Base-by-base conservation (phyloP, 2,888 invertebrate genomes). In the Latrodectus hesperus region DNA sequence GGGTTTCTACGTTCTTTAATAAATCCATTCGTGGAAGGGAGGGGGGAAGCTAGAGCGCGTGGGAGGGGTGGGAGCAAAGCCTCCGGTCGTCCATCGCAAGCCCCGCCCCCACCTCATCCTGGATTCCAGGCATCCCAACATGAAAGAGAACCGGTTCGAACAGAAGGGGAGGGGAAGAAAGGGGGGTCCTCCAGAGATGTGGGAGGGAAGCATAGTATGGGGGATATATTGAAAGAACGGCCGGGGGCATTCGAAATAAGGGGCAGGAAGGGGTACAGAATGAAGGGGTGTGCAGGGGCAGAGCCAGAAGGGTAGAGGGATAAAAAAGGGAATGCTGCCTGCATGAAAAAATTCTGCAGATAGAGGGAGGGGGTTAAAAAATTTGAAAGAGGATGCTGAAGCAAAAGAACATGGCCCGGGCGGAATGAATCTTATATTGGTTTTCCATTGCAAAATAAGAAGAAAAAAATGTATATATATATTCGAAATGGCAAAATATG, bases 391-490 rank as follows among this genome's bases (percentile, higher is more conserved):
- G 74, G 81, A 65, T 38, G 74, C 78, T 73, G 72, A 52, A 79
- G 78, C 73, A 73, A 78, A 83, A 65, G 88, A 79, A 79, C 78
- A 83, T 83, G 83, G 78, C 82, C 79, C 38, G 38, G 77, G 83
- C 73, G 88, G 79, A 79, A 88, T 88, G 88, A 83, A 83, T 88
- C 83, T 81, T 88, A 88, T 88, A 88, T 88, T 88, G 88, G 88
- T 88, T 88, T 88, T 88, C 88, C 88, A 88, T 83, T 88, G 88
- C 83, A 79, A 74, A 78, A 78, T 70, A 72, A 67, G 55, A 78
- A 72, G 38, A 71, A 77, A 84, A 81, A 87, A 81, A 81, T 16
- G n/a, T 16, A 60, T 77, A 81, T 86, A 86, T 87, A 81, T 87
- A 88, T 82, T 83, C 73, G 88, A 83, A 88, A 88, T 88, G 71